These are phyloP conservation scores for Clunio marinus DNA, from an alignment of 2,888 invertebrate species.

Conservation along the genomic window DNA sequence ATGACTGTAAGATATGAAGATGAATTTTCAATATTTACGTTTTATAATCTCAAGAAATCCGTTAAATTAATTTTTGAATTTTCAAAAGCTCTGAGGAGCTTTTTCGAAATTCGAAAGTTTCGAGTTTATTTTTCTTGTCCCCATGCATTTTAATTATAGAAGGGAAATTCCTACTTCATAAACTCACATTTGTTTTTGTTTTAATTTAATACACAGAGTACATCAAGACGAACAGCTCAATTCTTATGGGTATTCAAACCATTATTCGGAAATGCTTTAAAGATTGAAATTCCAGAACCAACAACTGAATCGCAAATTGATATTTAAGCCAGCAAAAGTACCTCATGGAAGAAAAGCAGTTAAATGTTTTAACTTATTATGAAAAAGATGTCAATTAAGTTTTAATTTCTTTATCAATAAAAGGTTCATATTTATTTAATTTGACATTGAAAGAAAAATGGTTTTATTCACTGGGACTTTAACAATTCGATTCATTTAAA, in stretches of 20 bases:
- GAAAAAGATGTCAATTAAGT: too few relatives aligned
- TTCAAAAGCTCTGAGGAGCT: conserved; percentile 4
- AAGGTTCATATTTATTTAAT: too few relatives aligned
- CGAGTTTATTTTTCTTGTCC: too few relatives aligned
- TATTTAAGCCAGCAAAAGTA: neutral
- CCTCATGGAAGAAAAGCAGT: too few relatives aligned
- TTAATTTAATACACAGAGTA: conserved; percentile 60
- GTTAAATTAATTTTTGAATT: too few relatives aligned
- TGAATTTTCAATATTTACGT: neutral
- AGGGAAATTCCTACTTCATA: neutral
- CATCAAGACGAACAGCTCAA: conserved; percentile 68
- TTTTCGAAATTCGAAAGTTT: neutral
- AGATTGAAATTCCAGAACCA: conserved; percentile 57
- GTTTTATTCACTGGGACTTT: too few relatives aligned
- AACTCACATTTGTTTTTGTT: too few relatives aligned
- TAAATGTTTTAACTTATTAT: too few relatives aligned
- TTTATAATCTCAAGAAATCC: too few relatives aligned
- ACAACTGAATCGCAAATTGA: conserved; percentile 26
- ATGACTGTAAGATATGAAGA: conserved; percentile 58
- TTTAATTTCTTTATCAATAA: too few relatives aligned
- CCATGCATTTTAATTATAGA: neutral
- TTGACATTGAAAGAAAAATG: too few relatives aligned
- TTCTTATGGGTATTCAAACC: conserved; percentile 71
- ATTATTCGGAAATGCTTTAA: conserved; percentile 66
- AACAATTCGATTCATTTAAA: too few relatives aligned